Evolutionary conservation across 2,797 vertebrate genomes (phyloP).

Genomic region (Tokudaia muenninki): DNA sequence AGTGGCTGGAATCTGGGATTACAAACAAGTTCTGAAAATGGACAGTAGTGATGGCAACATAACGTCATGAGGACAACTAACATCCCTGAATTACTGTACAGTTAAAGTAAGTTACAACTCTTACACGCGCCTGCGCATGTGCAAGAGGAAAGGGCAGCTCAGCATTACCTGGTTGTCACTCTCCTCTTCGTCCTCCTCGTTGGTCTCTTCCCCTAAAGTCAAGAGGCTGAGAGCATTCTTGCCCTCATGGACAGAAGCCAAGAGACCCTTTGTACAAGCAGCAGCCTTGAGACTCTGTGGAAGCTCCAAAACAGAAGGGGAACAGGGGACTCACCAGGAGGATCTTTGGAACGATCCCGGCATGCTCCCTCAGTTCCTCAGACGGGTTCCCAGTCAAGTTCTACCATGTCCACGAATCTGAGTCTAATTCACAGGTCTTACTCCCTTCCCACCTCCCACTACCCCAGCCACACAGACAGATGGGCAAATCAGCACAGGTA

Average conservation of each 20-base stretch:
- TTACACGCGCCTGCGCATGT: not conserved
- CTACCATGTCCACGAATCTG: not conserved
- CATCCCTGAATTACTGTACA: not conserved
- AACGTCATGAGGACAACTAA: not conserved
- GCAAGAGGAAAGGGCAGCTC: not conserved
- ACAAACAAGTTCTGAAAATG: not conserved
- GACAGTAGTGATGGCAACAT: not conserved
- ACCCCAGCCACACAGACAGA: accelerated
- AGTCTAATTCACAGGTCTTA: not conserved
- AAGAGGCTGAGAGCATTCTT: conserved; percentile 80
- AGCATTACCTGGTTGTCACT: conserved; percentile 84
- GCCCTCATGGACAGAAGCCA: conserved; percentile 87
- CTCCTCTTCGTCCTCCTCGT: conserved; percentile 84
- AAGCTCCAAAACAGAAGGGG: conserved; percentile 66
- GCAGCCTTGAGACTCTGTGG: conserved; percentile 69
- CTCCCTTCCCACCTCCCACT: not conserved
- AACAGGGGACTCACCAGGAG: not conserved
- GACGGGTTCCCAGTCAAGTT: not conserved
- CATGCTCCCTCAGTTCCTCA: not conserved
- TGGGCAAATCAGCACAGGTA: not conserved
- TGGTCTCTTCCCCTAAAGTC: conserved; percentile 80
- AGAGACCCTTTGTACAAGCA: conserved; percentile 71
- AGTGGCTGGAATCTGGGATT: not conserved
- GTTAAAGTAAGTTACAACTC: conserved; percentile 32
- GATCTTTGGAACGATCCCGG: not conserved